Conservation (phyloP, 1,140 invertebrate genomes). For the Schlechtendalia chinensis region DNA sequence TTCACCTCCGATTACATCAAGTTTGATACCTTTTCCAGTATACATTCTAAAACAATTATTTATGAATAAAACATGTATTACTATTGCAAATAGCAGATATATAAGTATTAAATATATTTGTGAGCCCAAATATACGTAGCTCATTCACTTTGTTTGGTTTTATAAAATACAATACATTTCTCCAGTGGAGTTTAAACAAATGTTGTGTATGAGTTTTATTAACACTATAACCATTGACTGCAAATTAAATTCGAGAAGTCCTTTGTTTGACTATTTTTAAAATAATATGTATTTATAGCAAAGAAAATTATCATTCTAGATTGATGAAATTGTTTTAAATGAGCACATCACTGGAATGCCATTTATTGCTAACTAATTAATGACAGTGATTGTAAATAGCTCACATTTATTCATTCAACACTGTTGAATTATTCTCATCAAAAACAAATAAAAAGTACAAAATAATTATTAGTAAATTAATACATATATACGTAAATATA, state of each 20-base stretch:
- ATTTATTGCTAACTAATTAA: conserved; percentile 29
- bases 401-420: neutral
- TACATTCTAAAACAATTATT: conserved; percentile 60
- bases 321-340: conserved; percentile 28
- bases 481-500: too few relatives aligned
- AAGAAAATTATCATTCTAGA: neutral
- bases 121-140: conserved; percentile 77
- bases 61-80: neutral
- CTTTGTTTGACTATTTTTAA: neutral
- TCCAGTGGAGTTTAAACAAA: conserved; percentile 1
- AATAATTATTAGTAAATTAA: neutral
- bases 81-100: neutral
- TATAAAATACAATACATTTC: conserved; percentile 62
- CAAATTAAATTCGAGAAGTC: conserved; percentile 37
- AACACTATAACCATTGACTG: conserved; percentile 12
- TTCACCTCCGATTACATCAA: conserved; percentile 89
- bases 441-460: conserved; percentile 5
- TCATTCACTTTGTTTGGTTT: conserved; percentile 89
- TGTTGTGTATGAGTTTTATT: conserved; percentile 12
- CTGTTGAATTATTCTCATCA: conserved; percentile 27
- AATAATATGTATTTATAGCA: neutral
- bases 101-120: neutral
- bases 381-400: neutral
- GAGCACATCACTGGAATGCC: conserved; percentile 17
- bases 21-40: conserved; percentile 92